phyloP scores from a whole-genome alignment of 2,888 invertebrate species.

The Oxycera nigricornis region DNA sequence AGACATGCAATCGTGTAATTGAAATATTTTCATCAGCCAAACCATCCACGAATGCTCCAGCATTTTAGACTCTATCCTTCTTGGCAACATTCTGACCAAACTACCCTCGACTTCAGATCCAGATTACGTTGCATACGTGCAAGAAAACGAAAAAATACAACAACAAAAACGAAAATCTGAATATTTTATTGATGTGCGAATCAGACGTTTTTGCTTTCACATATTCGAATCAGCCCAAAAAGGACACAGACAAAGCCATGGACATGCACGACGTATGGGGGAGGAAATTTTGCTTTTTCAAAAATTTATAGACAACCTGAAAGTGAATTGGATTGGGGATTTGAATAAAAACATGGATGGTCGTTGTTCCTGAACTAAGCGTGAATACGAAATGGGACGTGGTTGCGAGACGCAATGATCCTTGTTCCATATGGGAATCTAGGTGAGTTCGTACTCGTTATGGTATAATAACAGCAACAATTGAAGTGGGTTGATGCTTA shows the following conservation, averaged over 20 bases:
- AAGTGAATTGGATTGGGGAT: constrained; percentile 35
- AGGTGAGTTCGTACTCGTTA: not conserved
- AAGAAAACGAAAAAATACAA: not conserved
- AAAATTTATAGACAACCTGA: constrained; percentile 35
- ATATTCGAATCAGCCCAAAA: not conserved
- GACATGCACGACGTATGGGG: no score
- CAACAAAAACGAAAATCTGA: not conserved
- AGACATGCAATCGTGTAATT: not conserved
- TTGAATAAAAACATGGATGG: constrained; percentile 35
- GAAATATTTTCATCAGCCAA: no score
- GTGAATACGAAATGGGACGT: not conserved
- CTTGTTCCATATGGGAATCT: not conserved
- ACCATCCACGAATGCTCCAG: no score
- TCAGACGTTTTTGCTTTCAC: constrained; percentile 15
- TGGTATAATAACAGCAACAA: not conserved
- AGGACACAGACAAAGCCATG: not conserved
- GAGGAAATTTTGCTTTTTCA: constrained; percentile 13
- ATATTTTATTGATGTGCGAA: constrained; percentile 34
- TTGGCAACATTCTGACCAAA: not conserved
- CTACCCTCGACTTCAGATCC: not conserved
- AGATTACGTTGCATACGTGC: not conserved
- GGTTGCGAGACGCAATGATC: not conserved
- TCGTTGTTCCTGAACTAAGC: not conserved
- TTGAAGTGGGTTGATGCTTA: not conserved
- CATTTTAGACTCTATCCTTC: no score